Evolutionary conservation across 2,888 invertebrate genomes (phyloP).

Genomic region (Brenthis hecate): DNA sequence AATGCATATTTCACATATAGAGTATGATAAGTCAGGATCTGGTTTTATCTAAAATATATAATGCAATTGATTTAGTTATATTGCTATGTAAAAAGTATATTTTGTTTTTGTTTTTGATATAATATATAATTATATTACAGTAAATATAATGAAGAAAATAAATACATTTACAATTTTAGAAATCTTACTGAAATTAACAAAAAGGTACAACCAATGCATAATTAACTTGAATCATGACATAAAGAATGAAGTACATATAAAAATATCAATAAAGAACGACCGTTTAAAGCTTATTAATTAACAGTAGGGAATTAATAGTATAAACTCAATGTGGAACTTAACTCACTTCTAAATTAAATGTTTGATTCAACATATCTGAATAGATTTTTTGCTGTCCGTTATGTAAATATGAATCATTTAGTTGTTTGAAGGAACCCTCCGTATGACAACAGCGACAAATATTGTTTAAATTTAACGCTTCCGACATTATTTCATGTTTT

Average conservation of each 20-base stretch:
- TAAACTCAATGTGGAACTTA: not conserved
- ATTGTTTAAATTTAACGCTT: constrained; percentile 48
- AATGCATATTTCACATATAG: constrained; percentile 63
- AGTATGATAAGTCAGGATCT: constrained; percentile 42
- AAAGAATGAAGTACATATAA: not conserved
- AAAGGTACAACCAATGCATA: not conserved
- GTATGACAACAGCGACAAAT: constrained; percentile 70
- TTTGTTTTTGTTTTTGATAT: not conserved
- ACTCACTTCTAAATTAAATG: constrained; percentile 60
- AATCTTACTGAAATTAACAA: too few relatives aligned
- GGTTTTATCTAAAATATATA: constrained; percentile 52
- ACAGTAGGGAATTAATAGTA: not conserved
- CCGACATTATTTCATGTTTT: constrained; percentile 49
- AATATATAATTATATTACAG: not conserved
- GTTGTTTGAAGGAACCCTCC: constrained; percentile 56
- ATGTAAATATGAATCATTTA: constrained; percentile 45
- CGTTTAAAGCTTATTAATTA: not conserved
- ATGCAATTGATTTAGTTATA: not conserved
- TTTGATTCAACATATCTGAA: constrained; percentile 54
- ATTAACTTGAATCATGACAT: not conserved
- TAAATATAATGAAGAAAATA: not conserved
- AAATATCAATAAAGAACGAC: not conserved
- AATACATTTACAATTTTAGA: too few relatives aligned
- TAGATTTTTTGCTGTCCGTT: constrained; percentile 54
- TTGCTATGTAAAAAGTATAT: too few relatives aligned